Percentiles rank a stretch among this genome's conserved stretches.
phyloP scores from a whole-genome alignment of 2,888 invertebrate species.

The Habroteleia sp. region DNA sequence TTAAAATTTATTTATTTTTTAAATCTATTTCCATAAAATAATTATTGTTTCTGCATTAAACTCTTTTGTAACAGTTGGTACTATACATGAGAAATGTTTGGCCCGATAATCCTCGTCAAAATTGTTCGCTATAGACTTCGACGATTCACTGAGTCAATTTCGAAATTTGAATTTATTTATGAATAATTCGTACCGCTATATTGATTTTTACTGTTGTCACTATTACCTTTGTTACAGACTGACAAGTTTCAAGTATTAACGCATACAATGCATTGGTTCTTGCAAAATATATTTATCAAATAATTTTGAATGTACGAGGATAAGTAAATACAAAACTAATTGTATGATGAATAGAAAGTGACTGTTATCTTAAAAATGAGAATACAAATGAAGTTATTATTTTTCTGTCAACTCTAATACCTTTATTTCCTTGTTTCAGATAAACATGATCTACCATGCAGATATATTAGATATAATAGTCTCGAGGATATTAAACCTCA shows the following conservation, averaged over 20 bases:
- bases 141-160: conserved; percentile 50
- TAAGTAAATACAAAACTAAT: too few relatives aligned
- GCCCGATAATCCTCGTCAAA: conserved; percentile 27
- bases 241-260: conserved; percentile 10
- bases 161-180: conserved; percentile 72
- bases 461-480: conserved; percentile 76
- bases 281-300: too few relatives aligned
- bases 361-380: too few relatives aligned
- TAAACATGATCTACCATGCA: conserved; percentile 73
- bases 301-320: too few relatives aligned
- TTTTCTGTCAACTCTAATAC: too few relatives aligned
- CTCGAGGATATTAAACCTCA: conserved; percentile 76
- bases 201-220: conserved; percentile 69
- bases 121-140: conserved; percentile 15
- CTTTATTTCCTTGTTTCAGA: conserved; percentile 66
- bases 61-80: conserved; percentile 17
- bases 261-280: conserved; percentile 2
- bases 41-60: too few relatives aligned
- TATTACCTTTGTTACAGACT: conserved; percentile 26
- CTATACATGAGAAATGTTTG: conserved; percentile 16
- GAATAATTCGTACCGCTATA: conserved; percentile 66
- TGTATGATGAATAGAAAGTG: too few relatives aligned
- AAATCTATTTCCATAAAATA: too few relatives aligned
- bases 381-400: too few relatives aligned
- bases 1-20: too few relatives aligned